Conservation (phyloP, 2,113 vertebrate genomes). For the Cebidichthys violaceus region DNA sequence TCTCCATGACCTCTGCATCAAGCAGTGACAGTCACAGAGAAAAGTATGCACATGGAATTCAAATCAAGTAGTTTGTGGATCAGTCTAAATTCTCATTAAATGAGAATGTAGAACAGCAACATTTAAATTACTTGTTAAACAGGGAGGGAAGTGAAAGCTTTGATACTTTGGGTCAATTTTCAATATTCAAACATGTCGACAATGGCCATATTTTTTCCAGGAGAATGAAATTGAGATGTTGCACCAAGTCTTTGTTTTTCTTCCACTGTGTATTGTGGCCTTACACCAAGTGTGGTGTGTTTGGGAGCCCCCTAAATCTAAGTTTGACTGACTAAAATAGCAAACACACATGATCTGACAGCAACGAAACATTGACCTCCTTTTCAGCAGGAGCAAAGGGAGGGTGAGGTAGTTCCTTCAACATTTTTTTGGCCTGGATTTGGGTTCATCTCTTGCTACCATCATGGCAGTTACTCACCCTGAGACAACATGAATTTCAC, state of each 20-base stretch:
- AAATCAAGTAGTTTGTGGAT: slow-evolving; percentile 5
- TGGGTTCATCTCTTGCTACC: background rate
- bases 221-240: background rate
- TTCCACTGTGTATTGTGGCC: background rate
- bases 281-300: background rate
- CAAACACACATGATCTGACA: background rate
- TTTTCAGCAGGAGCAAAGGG: background rate
- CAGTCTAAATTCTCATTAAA: slow-evolving; percentile 59
- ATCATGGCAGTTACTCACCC: background rate
- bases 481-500: background rate
- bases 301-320: background rate
- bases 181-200: background rate
- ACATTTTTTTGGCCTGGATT: background rate
- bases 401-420: background rate
- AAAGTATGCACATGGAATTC: background rate
- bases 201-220: background rate
- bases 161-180: slow-evolving; percentile 1
- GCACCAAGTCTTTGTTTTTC: background rate
- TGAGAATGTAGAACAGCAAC: slow-evolving; percentile 50
- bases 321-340: slow-evolving; percentile 16
- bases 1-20: slow-evolving; percentile 53
- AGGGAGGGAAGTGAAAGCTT: background rate
- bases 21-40: slow-evolving; percentile 60
- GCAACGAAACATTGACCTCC: background rate
- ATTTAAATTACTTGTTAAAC: background rate